Evolutionary conservation across 2,113 vertebrate genomes (phyloP), one percentile per base, ranked within the genome.

Genomic region (Steatornis caripensis): DNA sequence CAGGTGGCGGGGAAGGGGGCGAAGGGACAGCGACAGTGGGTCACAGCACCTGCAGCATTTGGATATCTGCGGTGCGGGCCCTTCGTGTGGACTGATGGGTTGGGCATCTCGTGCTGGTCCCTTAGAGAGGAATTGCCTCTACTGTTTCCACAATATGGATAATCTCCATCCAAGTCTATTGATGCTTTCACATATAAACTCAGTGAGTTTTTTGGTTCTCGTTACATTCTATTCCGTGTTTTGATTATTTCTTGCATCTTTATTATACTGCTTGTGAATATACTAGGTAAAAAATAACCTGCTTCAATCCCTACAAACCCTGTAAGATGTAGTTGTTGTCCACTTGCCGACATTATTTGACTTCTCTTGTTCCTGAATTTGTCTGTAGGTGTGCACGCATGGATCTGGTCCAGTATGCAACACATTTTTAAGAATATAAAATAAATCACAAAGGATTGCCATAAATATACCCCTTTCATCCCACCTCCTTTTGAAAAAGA

Each of bases 31-130:
- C 13, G 29, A 6, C 5, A 7, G 55, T 6, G n/a, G n/a, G 21
- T 29, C 48, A 22, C 1, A 0, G 53, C 9, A 11, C 12, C 53
- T 13, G 0, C 2, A 14, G 55, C 3, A 1, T 4, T 24, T n/a
- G 24, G 27, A 22, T 17, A 39, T 30, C 12, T 78, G 41, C n/a
- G 23, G 36, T 10, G 41, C 34, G 51, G 70, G 46, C 11, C 22
- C 24, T 34, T 5, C 1, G 0, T 1, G 1, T 10, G 34, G 36
- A 61, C 49, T 26, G 29, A 30, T 26, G 26, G 23, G 27, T 6
- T 32, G 32, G 16, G 18, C 12, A 45, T 12, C 60, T 82, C 74
- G 19, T 29, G 55, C n/a, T 54, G 29, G 19, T 36, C 20, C 27
- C 11, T 41, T 9, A 69, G 65, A 62, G 58, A 45, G 3, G 12